Conservation (phyloP, 2,113 vertebrate genomes). For the Passer montanus region DNA sequence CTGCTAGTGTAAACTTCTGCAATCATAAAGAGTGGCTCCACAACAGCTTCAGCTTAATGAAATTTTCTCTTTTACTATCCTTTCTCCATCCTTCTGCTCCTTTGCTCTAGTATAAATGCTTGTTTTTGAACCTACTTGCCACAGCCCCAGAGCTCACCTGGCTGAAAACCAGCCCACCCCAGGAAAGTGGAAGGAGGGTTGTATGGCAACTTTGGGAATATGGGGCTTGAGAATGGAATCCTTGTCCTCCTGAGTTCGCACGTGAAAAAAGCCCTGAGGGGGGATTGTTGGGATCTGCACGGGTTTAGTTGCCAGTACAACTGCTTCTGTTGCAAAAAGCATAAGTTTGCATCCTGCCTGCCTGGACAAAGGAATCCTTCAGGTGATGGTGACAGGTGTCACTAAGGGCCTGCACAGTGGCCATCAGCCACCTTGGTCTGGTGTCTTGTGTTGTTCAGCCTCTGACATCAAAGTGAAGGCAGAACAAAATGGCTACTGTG, state of each 20-base stretch:
- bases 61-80: not conserved
- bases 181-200: not conserved
- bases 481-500: not conserved
- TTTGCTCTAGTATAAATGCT: not conserved
- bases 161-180: not conserved
- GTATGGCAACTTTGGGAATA: not conserved
- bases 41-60: not conserved
- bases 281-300: not conserved
- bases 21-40: not conserved
- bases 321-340: not conserved
- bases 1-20: not conserved
- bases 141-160: not conserved
- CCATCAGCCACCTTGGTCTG: not conserved
- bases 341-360: not conserved
- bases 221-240: not conserved
- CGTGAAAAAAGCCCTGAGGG: not conserved
- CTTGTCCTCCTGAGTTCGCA: not conserved
- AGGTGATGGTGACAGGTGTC: not conserved
- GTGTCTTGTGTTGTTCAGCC: not conserved
- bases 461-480: not conserved
- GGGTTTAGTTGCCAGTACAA: not conserved
- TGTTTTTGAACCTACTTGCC: not conserved
- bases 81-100: not conserved
- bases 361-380: not conserved
- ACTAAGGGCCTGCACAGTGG: too few relatives aligned